phyloP scores from a whole-genome alignment of 2,113 vertebrate genomes.

The Naja naja region DNA sequence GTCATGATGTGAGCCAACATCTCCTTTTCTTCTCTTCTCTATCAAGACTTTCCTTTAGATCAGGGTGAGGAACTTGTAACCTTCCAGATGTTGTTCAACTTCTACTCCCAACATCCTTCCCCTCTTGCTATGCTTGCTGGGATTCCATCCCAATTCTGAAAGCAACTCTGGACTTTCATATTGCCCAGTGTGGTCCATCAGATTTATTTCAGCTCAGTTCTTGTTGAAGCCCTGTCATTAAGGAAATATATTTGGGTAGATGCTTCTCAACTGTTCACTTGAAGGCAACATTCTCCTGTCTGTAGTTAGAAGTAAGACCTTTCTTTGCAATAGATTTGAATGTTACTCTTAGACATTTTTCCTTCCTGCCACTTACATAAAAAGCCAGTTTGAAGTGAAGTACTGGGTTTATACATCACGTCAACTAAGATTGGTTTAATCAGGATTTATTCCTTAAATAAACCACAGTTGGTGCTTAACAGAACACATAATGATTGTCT shows the following conservation, averaged over 20 bases:
- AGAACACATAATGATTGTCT: not conserved
- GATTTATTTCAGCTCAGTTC: not conserved
- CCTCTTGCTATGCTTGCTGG: not conserved
- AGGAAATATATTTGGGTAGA: not conserved
- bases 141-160: not conserved
- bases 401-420: not conserved
- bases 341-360: not conserved
- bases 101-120: not conserved
- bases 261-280: not conserved
- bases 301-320: not conserved
- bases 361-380: not conserved
- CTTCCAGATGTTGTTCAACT: not conserved
- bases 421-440: not conserved
- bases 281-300: not conserved
- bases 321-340: not conserved
- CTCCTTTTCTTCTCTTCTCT: not conserved
- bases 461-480: not conserved
- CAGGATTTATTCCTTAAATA: not conserved
- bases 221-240: not conserved
- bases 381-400: not conserved
- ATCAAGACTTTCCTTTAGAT: not conserved
- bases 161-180: not conserved
- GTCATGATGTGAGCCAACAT: constrained; percentile 92
- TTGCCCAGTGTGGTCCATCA: not conserved
- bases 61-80: not conserved